These are phyloP conservation scores for Sphaerophoria rueppellii DNA, from an alignment of 2,888 invertebrate species.

Conservation along the genomic window DNA sequence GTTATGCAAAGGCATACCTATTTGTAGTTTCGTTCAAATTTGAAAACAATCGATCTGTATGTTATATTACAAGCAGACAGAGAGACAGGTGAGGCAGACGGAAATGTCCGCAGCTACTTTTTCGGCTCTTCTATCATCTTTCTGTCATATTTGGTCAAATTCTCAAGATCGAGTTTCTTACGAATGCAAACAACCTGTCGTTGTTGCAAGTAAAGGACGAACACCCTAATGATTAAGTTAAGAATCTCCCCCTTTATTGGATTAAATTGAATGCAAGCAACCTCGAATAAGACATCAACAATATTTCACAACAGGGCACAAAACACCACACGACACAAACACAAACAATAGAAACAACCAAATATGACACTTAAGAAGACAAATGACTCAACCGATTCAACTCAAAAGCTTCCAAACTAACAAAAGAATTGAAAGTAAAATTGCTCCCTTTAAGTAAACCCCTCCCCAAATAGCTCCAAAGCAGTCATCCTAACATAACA, in stretches of 20 bases:
- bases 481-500: background rate
- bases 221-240: background rate
- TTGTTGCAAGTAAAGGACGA: background rate
- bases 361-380: conserved; percentile 27
- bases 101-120: too few species aligned
- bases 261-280: background rate
- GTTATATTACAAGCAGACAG: too few species aligned
- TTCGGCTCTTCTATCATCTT: too few species aligned
- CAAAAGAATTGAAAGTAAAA: conserved; percentile 19
- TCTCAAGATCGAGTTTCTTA: too few species aligned
- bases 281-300: conserved; percentile 18
- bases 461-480: background rate
- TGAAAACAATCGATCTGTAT: too few species aligned
- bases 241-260: background rate
- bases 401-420: conserved; percentile 1
- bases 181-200: too few species aligned
- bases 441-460: conserved; percentile 11
- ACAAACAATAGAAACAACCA: conserved; percentile 10
- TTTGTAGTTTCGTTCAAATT: too few species aligned
- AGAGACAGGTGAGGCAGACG: too few species aligned
- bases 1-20: too few species aligned
- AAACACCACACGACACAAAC: background rate
- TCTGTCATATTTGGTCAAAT: too few species aligned
- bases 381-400: conserved; percentile 22
- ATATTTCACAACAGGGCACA: background rate